Conservation (phyloP, 2,797 vertebrate species). For the Pogoniulus pusillus region DNA sequence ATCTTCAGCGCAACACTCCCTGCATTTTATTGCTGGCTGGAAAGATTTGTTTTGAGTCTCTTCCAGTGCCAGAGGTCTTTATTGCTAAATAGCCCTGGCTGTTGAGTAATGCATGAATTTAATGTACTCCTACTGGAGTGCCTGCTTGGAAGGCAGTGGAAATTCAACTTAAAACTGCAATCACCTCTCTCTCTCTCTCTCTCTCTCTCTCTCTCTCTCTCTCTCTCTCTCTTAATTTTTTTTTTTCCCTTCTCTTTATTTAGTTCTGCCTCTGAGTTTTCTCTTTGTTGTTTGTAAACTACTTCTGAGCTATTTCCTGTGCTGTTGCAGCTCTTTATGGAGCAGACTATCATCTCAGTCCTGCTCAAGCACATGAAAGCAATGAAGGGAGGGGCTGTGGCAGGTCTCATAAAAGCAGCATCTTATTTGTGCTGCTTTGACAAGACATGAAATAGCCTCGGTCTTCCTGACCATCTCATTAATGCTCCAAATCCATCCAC, state of each 20-base stretch:
- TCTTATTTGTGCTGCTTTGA: constrained; percentile 2
- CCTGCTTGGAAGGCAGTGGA: neutral
- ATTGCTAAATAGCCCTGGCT: constrained; percentile 47
- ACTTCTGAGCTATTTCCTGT: neutral
- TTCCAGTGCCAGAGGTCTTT: constrained; percentile 27
- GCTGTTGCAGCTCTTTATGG: neutral
- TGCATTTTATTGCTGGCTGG: neutral
- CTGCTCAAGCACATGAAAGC: constrained; percentile 33
- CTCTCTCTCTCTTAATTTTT: neutral
- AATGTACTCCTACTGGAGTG: neutral
- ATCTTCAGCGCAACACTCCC: constrained; percentile 6
- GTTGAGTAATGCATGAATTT: constrained; percentile 20
- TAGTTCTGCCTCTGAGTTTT: neutral
- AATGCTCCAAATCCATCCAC: constrained; percentile 2
- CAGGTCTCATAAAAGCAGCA: constrained; percentile 30
- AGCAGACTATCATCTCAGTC: neutral
- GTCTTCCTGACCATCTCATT: neutral
- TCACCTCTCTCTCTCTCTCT: neutral
- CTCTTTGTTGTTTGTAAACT: neutral
- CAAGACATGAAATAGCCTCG: neutral
- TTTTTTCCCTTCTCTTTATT: neutral
- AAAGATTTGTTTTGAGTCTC: constrained; percentile 30
- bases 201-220: no score
- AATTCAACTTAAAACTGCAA: constrained; percentile 5
- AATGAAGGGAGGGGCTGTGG: neutral